Evolutionary conservation across 2,888 invertebrate genomes (phyloP).

Genomic region (Cataglyphis altisquamis): DNA sequence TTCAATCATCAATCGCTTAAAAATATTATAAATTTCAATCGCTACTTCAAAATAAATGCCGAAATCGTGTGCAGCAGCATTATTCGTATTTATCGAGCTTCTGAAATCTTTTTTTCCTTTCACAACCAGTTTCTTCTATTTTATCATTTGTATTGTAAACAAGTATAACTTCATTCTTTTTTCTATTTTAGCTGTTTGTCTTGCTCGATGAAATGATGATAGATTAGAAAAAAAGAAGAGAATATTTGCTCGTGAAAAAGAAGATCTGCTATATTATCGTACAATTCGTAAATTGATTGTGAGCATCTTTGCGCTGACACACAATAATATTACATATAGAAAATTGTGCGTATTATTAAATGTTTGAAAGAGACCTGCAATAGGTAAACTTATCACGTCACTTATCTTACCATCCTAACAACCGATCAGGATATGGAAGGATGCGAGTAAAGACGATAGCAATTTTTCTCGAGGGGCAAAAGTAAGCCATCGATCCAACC

Average conservation of each 20-base stretch:
- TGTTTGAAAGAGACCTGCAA: background rate
- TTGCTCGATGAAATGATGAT: background rate
- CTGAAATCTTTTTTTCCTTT: background rate
- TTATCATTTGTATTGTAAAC: background rate
- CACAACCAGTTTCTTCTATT: background rate
- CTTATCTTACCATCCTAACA: constrained; percentile 42
- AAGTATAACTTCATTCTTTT: background rate
- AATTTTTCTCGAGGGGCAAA: constrained; percentile 15
- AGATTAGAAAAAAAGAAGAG: background rate
- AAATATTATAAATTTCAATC: background rate
- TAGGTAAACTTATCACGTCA: constrained; percentile 21
- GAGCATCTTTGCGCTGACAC: constrained; percentile 3
- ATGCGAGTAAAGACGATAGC: background rate
- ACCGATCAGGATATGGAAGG: background rate
- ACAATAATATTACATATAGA: background rate
- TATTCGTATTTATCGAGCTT: background rate
- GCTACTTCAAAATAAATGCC: background rate
- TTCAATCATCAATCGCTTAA: background rate
- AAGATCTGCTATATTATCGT: background rate
- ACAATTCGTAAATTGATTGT: constrained; percentile 3
- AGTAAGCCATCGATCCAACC: constrained; percentile 28
- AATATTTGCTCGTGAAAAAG: constrained; percentile 8
- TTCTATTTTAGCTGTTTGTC: background rate
- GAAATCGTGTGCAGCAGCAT: background rate
- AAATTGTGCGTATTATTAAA: constrained; percentile 9